Percentiles rank a stretch among this genome's conserved stretches.
These are phyloP conservation scores for Boloria selene DNA, from an alignment of 2,888 invertebrate species.

Conservation along the genomic window DNA sequence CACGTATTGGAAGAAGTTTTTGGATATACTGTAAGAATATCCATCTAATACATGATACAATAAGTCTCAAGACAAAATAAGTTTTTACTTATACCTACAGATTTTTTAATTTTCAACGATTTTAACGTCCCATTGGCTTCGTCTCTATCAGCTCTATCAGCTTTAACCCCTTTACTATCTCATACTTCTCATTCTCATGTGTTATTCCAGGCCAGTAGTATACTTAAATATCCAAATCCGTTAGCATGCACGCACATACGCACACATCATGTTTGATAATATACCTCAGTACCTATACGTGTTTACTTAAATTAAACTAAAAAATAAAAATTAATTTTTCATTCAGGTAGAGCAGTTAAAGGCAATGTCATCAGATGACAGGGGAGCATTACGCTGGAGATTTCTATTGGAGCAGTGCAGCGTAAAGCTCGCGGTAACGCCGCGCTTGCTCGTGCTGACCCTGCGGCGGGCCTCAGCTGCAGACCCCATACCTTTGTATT, in stretches of 20 bases:
- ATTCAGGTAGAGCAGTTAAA: slow-evolving; percentile 79
- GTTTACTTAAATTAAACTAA: no score
- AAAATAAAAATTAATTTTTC: no score
- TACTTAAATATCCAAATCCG: no score
- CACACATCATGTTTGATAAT: no score
- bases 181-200: no score
- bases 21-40: slow-evolving; percentile 77
- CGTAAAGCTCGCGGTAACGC: slow-evolving; percentile 73
- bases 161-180: no score
- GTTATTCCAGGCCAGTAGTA: no score
- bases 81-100: background rate
- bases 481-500: slow-evolving; percentile 73
- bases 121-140: no score
- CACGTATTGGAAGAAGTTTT: slow-evolving; percentile 82
- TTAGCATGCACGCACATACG: no score
- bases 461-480: slow-evolving; percentile 64
- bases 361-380: slow-evolving; percentile 73
- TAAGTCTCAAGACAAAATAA: background rate
- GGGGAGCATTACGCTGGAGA: slow-evolving; percentile 84
- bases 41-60: background rate
- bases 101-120: background rate
- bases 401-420: slow-evolving; percentile 85
- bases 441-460: slow-evolving; percentile 61
- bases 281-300: no score
- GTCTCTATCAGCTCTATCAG: no score